phyloP scores from a whole-genome alignment of 2,113 vertebrate species.

The Lophochroa leadbeateri region DNA sequence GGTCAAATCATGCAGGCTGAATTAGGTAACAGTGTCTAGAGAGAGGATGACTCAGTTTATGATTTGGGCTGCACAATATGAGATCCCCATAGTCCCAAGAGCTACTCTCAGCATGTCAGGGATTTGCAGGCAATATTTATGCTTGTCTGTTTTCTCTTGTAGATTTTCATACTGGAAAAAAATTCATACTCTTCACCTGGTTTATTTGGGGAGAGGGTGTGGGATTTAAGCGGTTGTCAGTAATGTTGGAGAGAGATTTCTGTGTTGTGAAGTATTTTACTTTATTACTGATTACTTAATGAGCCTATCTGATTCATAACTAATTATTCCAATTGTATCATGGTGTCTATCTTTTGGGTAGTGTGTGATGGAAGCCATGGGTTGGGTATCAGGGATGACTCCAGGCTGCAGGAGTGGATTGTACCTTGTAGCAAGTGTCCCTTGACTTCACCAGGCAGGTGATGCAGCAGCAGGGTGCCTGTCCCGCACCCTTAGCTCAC shows the following conservation, averaged over 20 bases:
- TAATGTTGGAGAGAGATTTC: neutral
- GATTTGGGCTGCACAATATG: neutral
- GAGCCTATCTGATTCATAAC: neutral
- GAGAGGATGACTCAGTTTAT: constrained; percentile 54
- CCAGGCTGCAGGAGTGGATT: neutral
- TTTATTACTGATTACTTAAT: neutral
- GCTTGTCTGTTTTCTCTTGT: neutral
- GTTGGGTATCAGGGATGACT: too few species aligned
- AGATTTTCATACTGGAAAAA: neutral
- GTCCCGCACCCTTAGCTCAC: fast-evolving
- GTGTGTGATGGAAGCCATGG: neutral
- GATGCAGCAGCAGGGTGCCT: neutral
- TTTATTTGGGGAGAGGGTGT: neutral
- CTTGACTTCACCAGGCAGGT: neutral
- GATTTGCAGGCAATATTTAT: constrained; percentile 12
- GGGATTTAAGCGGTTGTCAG: neutral
- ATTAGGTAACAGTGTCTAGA: constrained; percentile 35
- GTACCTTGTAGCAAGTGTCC: neutral
- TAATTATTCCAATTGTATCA: neutral
- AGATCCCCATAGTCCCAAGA: neutral
- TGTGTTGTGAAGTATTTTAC: neutral
- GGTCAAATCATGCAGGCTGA: constrained; percentile 41
- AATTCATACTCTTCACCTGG: neutral
- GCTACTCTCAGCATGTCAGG: neutral
- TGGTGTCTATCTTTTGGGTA: neutral